Evolutionary conservation across 1,140 invertebrate genomes (phyloP), one percentile per base, ranked within the genome.

Genomic region (Magallana ariakensis): DNA sequence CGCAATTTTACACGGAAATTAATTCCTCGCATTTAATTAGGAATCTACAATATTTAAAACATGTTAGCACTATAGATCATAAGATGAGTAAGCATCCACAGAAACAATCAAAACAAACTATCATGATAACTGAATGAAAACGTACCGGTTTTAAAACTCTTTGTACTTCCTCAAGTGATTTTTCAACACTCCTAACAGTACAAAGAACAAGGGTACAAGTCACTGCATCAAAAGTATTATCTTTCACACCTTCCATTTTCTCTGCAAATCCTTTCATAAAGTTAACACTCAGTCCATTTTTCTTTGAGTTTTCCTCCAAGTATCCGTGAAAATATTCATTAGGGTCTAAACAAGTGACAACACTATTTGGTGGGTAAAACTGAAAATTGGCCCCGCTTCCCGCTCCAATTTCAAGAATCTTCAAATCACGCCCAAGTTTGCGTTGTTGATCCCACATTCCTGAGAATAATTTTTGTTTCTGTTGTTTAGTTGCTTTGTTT

Each of bases 141-240:
- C 33, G 33, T 90, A 94, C 93, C 9, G 92, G 90, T 85, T 92
- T 92, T 15, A 95, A 80, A 15, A 95, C 92, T 60, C 94, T 90
- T 83, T 90, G 90, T 4, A 94, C 87, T 90, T 94, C 94, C 16
- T 88, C 85, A 9, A 94, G 66, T 10, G 88, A 87, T 80, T 90
- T 80, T n/a, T 91, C 80, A 2, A 91, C 54, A 87, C 93, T 88
- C 15, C 62, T 26, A 11, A 94, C 93, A 22, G 91, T 92, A 80
- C 94, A 94, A 0, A 95, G 84, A 0, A 93, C 93, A 10, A 93
- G 86, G 26, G 94, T 93, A 62, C 91, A 93, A 4, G 94, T 91
- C 15, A 94, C 93, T 10, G 92, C 92, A 89, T 95, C 94, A 82
- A 93, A 88, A 46, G 90, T 92, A 85, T 90, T 83, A 84, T 93